These are phyloP conservation scores for Syncerus caffer DNA, from an alignment of 2,797 vertebrate species.

Conservation along the genomic window DNA sequence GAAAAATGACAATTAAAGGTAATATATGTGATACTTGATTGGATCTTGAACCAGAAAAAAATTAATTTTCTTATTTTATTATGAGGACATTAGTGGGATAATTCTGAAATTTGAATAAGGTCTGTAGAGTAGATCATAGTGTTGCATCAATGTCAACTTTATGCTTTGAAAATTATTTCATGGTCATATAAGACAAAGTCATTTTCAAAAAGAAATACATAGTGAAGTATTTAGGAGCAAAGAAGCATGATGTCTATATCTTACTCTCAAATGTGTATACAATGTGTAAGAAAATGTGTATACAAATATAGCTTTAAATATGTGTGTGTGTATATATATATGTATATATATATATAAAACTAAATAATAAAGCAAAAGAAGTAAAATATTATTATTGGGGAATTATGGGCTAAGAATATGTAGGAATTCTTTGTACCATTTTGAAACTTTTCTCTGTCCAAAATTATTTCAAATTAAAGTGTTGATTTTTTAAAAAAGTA, in stretches of 20 bases:
- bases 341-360: neutral
- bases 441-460: neutral
- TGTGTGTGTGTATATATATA: neutral
- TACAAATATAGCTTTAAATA: neutral
- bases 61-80: neutral
- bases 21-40: neutral
- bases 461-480: neutral
- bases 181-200: neutral
- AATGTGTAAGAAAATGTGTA: neutral
- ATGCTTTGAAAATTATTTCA: neutral
- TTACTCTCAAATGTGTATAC: neutral
- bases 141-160: neutral
- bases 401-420: neutral
- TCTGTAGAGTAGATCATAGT: neutral
- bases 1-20: neutral
- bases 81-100: neutral
- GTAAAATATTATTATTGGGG: neutral
- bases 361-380: neutral
- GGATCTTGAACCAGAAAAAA: neutral
- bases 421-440: neutral
- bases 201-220: neutral
- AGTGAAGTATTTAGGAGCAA: neutral
- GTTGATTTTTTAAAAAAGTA: neutral
- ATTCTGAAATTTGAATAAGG: neutral
- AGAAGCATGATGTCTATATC: neutral